Evolutionary conservation across 2,888 invertebrate species (phyloP).

Genomic region (Cryptops parisi): DNA sequence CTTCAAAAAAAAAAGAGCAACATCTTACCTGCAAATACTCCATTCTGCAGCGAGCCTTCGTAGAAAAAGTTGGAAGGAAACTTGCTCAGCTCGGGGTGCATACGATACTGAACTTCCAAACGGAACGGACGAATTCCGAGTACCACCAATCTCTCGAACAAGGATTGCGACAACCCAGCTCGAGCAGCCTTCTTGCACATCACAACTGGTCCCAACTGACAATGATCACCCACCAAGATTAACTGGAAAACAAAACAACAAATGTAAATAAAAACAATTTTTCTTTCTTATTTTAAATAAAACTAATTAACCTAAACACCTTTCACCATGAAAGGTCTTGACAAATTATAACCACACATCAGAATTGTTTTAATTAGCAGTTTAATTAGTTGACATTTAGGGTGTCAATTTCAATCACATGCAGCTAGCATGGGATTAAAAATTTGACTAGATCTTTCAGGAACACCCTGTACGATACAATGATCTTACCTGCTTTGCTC

Average conservation of each 20-base stretch:
- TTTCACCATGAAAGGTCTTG: too few species aligned
- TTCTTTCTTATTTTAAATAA: neutral
- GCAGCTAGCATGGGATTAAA: too few species aligned
- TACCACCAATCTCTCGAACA: conserved; percentile 94
- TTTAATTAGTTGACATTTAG: too few species aligned
- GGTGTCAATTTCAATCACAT: too few species aligned
- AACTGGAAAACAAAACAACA: conserved; percentile 35
- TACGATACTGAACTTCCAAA: conserved; percentile 93
- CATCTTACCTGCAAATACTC: conserved; percentile 64
- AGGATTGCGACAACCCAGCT: conserved; percentile 90
- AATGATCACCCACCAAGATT: conserved; percentile 97
- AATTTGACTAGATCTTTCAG: too few species aligned
- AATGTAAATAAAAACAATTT: neutral
- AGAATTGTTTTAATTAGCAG: too few species aligned
- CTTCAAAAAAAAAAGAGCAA: neutral
- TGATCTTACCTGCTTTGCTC: conserved; percentile 69
- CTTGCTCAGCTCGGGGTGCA: conserved; percentile 94
- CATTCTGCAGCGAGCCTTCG: conserved; percentile 96
- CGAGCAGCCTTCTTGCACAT: conserved; percentile 98
- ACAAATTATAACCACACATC: too few species aligned
- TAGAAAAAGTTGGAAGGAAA: conserved; percentile 99
- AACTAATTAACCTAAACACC: too few species aligned
- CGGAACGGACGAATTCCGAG: conserved; percentile 93
- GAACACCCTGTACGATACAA: too few species aligned
- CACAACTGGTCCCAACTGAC: conserved; percentile 96